Evolutionary conservation across 30 jellyfish, hydroid and myxozoan species (phyloP).

Genomic region (Aurelia sp.): DNA sequence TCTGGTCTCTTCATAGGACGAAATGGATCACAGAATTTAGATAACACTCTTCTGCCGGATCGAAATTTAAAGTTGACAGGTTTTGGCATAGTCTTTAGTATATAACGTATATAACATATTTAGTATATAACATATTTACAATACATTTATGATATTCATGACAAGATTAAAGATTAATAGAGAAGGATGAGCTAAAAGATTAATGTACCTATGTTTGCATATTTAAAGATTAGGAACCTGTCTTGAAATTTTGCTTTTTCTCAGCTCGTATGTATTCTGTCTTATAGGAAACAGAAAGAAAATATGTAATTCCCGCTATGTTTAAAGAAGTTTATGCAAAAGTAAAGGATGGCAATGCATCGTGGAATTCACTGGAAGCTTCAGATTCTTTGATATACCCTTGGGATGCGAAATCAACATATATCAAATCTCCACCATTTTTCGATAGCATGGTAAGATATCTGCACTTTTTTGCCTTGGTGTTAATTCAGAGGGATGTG

Average conservation of each 20-base stretch:
- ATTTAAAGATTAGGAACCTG: not conserved
- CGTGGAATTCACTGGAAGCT: slow-evolving; percentile 87
- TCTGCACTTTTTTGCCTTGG: too few relatives aligned
- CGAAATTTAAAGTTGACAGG: too few relatives aligned
- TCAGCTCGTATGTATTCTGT: not conserved
- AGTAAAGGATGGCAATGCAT: slow-evolving; percentile 83
- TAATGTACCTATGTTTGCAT: not conserved
- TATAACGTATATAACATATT: too few relatives aligned
- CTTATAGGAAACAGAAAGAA: slow-evolving; percentile 81
- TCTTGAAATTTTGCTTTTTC: not conserved
- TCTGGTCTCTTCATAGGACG: too few relatives aligned
- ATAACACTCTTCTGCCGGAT: too few relatives aligned
- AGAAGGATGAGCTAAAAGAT: too few relatives aligned
- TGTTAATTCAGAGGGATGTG: too few relatives aligned
- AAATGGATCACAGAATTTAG: too few relatives aligned
- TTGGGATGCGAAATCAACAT: slow-evolving; percentile 93
- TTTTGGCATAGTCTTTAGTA: too few relatives aligned
- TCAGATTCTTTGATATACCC: slow-evolving; percentile 86
- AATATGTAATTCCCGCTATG: slow-evolving; percentile 90
- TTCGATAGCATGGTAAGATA: slow-evolving; percentile 84
- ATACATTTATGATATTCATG: too few relatives aligned
- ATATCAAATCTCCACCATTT: slow-evolving; percentile 92
- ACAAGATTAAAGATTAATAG: too few relatives aligned
- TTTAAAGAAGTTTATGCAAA: slow-evolving; percentile 88
- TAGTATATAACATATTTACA: too few relatives aligned